Evolutionary conservation across 2,113 vertebrate species (phyloP).

Genomic region (Australoheros scitulus): DNA sequence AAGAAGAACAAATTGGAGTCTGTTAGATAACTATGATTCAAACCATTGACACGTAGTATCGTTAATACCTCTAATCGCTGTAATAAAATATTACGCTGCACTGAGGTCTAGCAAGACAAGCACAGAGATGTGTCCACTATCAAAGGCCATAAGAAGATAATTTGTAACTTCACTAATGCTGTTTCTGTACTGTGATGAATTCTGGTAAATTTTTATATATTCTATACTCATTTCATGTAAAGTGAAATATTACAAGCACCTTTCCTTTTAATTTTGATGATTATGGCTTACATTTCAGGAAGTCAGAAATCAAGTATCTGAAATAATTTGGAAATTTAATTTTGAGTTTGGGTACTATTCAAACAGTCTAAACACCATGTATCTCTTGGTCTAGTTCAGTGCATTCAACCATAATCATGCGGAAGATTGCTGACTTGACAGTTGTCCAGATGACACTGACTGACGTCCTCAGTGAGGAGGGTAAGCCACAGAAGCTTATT

Average conservation of each 20-base stretch:
- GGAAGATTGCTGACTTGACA: neutral
- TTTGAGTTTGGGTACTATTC: neutral
- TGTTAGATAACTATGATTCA: too few relatives aligned
- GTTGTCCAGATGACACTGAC: neutral
- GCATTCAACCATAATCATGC: neutral
- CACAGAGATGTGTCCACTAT: too few relatives aligned
- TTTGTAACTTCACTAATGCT: too few relatives aligned
- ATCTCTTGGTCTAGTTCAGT: neutral
- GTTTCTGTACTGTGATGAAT: too few relatives aligned
- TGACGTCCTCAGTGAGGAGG: rapidly evolving
- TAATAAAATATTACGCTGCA: too few relatives aligned
- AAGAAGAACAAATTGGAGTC: too few relatives aligned
- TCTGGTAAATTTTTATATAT: too few relatives aligned
- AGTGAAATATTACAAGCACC: neutral
- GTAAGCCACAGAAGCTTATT: neutral
- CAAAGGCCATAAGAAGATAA: too few relatives aligned
- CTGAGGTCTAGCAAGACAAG: too few relatives aligned
- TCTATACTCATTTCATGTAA: neutral
- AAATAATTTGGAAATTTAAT: neutral
- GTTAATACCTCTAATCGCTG: too few relatives aligned
- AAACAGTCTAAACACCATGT: neutral
- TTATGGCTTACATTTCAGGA: neutral
- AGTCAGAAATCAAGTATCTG: neutral
- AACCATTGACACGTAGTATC: too few relatives aligned
- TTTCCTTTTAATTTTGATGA: neutral